phyloP scores from a whole-genome alignment of 2,888 invertebrate species.

The Tetragonula carbonaria region DNA sequence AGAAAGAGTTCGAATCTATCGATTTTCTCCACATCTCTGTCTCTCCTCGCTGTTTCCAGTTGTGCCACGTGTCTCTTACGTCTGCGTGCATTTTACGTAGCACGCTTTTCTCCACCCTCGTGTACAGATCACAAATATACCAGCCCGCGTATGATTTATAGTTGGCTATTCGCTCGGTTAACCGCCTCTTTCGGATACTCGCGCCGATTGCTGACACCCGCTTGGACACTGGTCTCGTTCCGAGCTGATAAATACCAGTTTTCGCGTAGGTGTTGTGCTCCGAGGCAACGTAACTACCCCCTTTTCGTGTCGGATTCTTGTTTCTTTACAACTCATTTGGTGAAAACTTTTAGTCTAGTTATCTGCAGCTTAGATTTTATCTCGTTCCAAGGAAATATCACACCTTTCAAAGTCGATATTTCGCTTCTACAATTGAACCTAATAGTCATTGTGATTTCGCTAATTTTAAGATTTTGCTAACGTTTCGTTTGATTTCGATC shows the following conservation, averaged over 20 bases:
- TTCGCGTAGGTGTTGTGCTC: neutral
- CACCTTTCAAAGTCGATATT: too few relatives aligned
- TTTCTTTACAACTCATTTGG: too few relatives aligned
- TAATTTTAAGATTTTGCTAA: neutral
- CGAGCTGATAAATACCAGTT: neutral
- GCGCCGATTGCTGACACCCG: neutral
- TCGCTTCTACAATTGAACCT: neutral
- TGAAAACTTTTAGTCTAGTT: too few relatives aligned
- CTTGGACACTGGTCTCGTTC: neutral
- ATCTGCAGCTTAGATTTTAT: too few relatives aligned
- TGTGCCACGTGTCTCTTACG: constrained; percentile 55
- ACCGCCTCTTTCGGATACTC: neutral
- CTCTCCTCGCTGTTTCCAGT: constrained; percentile 57
- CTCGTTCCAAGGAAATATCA: too few relatives aligned
- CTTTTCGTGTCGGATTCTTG: neutral
- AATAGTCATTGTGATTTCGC: neutral
- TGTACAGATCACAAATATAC: constrained; percentile 32
- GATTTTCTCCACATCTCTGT: neutral
- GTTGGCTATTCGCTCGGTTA: neutral
- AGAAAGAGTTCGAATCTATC: too few relatives aligned
- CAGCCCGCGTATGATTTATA: constrained; percentile 17
- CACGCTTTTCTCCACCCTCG: constrained; percentile 42
- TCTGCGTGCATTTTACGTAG: constrained; percentile 42
- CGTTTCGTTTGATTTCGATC: neutral
- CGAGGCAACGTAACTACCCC: neutral